Percentiles rank a stretch among this genome's conserved stretches.
phyloP scores from a whole-genome alignment of 1,140 invertebrate genomes.

The Calosoma granatense region DNA sequence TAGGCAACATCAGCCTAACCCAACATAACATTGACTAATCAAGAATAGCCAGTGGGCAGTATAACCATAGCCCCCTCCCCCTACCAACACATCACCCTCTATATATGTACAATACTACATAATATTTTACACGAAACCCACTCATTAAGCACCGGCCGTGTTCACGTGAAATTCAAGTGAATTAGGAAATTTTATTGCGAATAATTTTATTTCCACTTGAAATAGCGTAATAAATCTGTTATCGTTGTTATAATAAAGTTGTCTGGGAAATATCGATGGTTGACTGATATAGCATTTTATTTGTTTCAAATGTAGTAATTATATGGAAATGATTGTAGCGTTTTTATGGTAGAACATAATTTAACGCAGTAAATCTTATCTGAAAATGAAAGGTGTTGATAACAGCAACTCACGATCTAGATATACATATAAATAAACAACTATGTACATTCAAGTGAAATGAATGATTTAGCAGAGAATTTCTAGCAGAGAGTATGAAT shows the following conservation, averaged over 20 bases:
- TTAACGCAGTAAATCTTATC: too few relatives aligned
- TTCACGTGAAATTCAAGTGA: not conserved
- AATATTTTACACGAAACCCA: not conserved
- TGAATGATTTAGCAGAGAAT: too few relatives aligned
- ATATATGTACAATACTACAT: too few relatives aligned
- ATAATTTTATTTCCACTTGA: not conserved
- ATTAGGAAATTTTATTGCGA: constrained; percentile 1
- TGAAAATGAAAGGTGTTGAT: too few relatives aligned
- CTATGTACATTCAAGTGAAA: too few relatives aligned
- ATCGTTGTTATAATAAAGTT: not conserved
- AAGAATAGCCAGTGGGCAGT: not conserved
- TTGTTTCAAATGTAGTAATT: not conserved
- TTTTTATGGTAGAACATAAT: too few relatives aligned
- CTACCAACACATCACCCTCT: too few relatives aligned
- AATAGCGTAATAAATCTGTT: not conserved
- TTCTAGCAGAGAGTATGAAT: too few relatives aligned
- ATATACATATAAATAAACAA: too few relatives aligned
- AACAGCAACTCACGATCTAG: too few relatives aligned
- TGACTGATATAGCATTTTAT: not conserved
- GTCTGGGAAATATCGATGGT: not conserved
- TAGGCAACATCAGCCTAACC: not conserved
- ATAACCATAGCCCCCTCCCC: too few relatives aligned
- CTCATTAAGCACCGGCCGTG: not conserved
- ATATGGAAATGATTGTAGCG: too few relatives aligned
- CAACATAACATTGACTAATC: constrained; percentile 1